Evolutionary conservation across 1,140 invertebrate genomes (phyloP).

Genomic region (Ips typographus): DNA sequence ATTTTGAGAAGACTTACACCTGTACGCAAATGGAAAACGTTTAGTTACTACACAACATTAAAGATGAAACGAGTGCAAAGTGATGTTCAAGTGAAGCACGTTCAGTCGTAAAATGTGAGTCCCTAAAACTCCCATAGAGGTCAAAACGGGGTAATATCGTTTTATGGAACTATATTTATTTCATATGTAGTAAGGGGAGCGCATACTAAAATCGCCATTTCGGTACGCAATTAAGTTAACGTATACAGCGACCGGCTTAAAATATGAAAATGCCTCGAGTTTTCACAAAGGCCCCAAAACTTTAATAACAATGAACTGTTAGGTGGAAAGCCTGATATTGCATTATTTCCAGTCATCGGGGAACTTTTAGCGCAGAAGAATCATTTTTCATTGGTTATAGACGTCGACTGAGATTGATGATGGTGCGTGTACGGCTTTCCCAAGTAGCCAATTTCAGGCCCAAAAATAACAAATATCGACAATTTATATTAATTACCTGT

Average conservation of each 20-base stretch:
- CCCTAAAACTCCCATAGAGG: background rate
- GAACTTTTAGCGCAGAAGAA: constrained; percentile 31
- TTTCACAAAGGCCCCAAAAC: background rate
- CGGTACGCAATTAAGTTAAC: background rate
- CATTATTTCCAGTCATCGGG: constrained; percentile 25
- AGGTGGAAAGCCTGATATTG: constrained; percentile 23
- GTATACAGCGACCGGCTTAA: background rate
- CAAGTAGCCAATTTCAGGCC: constrained; percentile 26
- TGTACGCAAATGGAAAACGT: too few relatives aligned
- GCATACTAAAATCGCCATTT: background rate
- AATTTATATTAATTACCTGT: constrained; percentile 31
- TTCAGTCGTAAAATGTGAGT: background rate
- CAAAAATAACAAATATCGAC: constrained; percentile 22
- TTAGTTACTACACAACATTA: too few relatives aligned
- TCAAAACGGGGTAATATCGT: background rate
- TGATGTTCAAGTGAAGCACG: background rate
- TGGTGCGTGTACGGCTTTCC: constrained; percentile 27
- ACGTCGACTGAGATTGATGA: constrained; percentile 32
- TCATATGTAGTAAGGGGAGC: background rate
- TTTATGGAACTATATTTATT: background rate
- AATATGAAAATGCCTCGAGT: background rate
- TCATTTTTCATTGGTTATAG: constrained; percentile 36
- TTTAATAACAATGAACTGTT: constrained; percentile 16
- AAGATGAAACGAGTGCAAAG: too few relatives aligned
- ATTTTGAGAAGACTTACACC: too few relatives aligned